Evolutionary conservation across 2,888 invertebrate species (phyloP), one percentile per base, ranked within the genome.

Genomic region (Galerucella pusilla): DNA sequence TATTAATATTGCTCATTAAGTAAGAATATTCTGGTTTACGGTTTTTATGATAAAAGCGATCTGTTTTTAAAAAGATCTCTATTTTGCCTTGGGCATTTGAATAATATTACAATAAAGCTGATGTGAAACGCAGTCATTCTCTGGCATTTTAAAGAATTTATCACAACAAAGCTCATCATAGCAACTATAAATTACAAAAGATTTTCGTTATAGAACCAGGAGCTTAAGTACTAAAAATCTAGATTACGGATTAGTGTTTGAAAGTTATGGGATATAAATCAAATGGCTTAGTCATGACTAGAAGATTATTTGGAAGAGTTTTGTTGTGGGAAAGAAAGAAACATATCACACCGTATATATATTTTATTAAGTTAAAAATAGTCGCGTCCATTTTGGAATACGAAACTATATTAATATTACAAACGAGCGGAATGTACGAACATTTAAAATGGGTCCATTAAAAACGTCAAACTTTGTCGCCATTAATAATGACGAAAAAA

Each of bases 401-500:
- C 16, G n/a, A 57, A 20, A 57, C 20, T 16, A 57, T 57, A 57
- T 57, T 57, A 57, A 57, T 20, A 57, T 16, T 57, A 57, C 57
- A 57, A 57, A 57, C 20, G 1, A 57, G 20, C 57, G 16, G 3
- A 20, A 57, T 16, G 57, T 57, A 57, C 10, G 57, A 57, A 57
- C 57, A 16, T 57, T 57, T 20, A 9, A 57, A 57, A 57, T 57
- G 16, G 46, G 46, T 45, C 46, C 45, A 46, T 65, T 42, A 42
- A 42, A 65, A 65, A n/a, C 46, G 12, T 45, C 20, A n/a, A 61
- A 46, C 61, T 60, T 61, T 57, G 59, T 61, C 61, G 25, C 69
- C 71, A 76, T 71, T 69, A 75, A 76, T 71, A 73, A 70, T 72
- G 75, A 60, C 73, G 69, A 65, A n/a, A 49, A 59, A 71, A 68